Conservation (phyloP, 1,140 invertebrate genomes). For the Bicyclus anynana region DNA sequence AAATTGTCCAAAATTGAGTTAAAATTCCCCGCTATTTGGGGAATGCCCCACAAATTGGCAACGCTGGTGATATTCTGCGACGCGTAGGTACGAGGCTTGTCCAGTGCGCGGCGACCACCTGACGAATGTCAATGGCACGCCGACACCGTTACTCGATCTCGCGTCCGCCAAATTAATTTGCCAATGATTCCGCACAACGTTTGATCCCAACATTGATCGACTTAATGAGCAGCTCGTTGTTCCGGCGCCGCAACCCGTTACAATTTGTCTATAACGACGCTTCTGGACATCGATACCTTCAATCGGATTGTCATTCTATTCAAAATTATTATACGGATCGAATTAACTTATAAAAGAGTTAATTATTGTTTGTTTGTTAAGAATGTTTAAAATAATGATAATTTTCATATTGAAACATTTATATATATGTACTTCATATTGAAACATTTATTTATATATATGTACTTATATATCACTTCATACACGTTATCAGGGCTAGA, state of each 20-base stretch:
- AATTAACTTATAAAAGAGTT: too few relatives aligned
- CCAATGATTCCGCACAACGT: constrained; percentile 63
- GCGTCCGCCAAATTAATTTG: constrained; percentile 71
- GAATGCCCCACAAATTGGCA: too few relatives aligned
- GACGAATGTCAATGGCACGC: constrained; percentile 74
- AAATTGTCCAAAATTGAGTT: too few relatives aligned
- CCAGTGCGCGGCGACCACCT: constrained; percentile 42
- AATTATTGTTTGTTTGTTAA: too few relatives aligned
- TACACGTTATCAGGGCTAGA: too few relatives aligned
- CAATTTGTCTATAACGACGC: constrained; percentile 44
- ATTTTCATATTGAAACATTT: too few relatives aligned
- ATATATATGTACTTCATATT: too few relatives aligned
- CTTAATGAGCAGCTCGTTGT: constrained; percentile 59
- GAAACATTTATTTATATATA: too few relatives aligned
- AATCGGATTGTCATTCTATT: constrained; percentile 44
- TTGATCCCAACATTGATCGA: constrained; percentile 52
- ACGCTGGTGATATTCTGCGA: constrained; percentile 17
- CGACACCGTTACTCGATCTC: constrained; percentile 70
- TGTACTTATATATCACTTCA: too few relatives aligned
- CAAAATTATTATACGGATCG: constrained; percentile 29
- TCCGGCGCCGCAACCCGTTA: constrained; percentile 54
- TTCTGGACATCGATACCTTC: constrained; percentile 27
- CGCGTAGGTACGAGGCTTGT: constrained; percentile 28
- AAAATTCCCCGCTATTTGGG: too few relatives aligned
- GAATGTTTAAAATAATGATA: too few relatives aligned